Evolutionary conservation across 2,888 invertebrate species (phyloP), one percentile per base, ranked within the genome.

Genomic region (Tyria jacobaeae): DNA sequence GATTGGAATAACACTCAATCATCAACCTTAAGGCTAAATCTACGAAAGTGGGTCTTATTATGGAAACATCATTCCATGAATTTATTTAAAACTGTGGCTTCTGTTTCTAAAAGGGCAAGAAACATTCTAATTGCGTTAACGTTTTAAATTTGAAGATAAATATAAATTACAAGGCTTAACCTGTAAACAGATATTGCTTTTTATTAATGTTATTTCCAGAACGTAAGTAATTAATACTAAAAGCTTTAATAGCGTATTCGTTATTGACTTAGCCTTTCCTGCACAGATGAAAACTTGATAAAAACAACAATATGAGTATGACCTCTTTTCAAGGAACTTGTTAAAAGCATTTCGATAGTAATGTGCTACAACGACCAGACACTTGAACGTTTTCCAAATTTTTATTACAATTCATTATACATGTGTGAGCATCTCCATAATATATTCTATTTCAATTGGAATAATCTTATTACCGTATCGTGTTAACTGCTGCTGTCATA

Each of bases 381-480:
- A 60, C 53, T 64, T 70, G 68, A 63, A 65, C 59, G 56, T 57
- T 63, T 63, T 71, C 65, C 74, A 68, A 73, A 65, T 60, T 62
- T 1, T 61, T 41, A 44, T 31, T 25, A 14, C 25, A 48, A n/a
- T 41, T 59, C 48, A 61, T 37, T 59, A 41, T 51, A 34, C 14
- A 34, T 9, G 7, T n/a, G n/a, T n/a, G n/a, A n/a, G 12, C 31
- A 21, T 49, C 4, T 7, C 27, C 7, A 44, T 31, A 47, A 47
- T 35, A 7, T 21, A n/a, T 56, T 58, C 9, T 58, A 44, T 58
- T 57, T 41, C 24, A 27, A 50, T 57, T 57, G 14, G n/a, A 21
- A 37, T 17, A 21, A 21, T 41, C 7, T 41, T 10, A 17, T 10
- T 41, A 17, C 0, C 27, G 4, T 31, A 31, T 31, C 7, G 4